phyloP scores from a whole-genome alignment of 2,797 vertebrate species.

The Caiman crocodilus region DNA sequence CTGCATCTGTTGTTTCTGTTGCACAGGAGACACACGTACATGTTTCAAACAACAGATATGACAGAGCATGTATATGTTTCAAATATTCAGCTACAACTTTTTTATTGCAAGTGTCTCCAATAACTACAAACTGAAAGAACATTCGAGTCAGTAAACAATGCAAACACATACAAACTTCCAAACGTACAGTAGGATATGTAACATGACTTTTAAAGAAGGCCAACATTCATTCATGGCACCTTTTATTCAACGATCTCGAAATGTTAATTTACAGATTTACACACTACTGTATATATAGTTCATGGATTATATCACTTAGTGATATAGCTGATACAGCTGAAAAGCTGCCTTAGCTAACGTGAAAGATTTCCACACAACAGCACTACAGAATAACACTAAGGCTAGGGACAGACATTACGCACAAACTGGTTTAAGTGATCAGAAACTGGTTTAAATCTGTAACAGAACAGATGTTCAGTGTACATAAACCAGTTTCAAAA shows the following conservation, averaged over 20 bases:
- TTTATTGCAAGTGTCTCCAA: background rate
- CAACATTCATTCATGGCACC: background rate
- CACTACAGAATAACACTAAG: background rate
- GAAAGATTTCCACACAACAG: background rate
- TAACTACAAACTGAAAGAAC: background rate
- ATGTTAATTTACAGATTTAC: background rate
- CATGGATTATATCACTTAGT: background rate
- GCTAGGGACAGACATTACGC: background rate
- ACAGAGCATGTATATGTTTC: background rate
- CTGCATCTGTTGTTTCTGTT: background rate
- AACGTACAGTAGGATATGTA: background rate
- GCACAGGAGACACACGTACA: background rate
- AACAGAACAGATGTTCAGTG: no score
- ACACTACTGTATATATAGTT: background rate
- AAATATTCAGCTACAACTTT: background rate
- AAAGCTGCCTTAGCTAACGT: background rate
- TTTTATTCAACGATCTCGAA: background rate
- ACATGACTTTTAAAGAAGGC: background rate
- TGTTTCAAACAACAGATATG: background rate
- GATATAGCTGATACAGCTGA: background rate
- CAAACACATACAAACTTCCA: background rate
- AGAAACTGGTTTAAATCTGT: no score
- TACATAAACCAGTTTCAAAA: no score
- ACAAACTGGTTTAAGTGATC: no score
- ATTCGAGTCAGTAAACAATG: background rate